Percentiles rank a stretch among this genome's conserved stretches.
Conservation (phyloP, 2,113 vertebrate species). For the Corythaixoides concolor region DNA sequence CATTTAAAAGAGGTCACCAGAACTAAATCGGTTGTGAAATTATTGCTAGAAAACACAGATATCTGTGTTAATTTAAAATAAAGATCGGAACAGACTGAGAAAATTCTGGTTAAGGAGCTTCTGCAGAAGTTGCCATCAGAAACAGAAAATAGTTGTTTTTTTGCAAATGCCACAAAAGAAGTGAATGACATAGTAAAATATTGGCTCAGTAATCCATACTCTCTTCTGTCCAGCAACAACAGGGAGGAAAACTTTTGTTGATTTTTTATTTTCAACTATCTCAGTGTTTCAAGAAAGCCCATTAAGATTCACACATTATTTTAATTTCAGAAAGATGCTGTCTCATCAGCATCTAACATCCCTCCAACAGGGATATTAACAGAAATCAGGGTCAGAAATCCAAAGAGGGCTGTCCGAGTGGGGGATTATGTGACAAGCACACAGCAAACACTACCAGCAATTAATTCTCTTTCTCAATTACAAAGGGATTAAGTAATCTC, state of each 20-base stretch:
- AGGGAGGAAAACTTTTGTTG: not conserved
- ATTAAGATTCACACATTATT: not conserved
- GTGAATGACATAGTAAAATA: not conserved
- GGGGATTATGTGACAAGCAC: not conserved
- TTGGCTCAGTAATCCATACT: not conserved
- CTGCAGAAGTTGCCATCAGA: not conserved
- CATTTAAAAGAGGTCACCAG: not conserved
- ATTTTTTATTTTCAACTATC: not conserved
- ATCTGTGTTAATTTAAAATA: not conserved
- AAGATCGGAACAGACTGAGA: not conserved
- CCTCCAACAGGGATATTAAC: not conserved
- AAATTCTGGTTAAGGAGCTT: not conserved
- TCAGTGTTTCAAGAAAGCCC: not conserved
- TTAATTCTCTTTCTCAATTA: not conserved
- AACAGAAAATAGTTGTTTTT: not conserved
- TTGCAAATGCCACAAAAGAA: not conserved
- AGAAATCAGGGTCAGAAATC: not conserved
- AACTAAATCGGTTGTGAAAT: not conserved
- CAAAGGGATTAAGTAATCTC: not conserved
- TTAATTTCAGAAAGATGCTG: not conserved
- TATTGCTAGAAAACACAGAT: not conserved
- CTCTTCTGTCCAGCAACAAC: not conserved
- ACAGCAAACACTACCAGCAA: not conserved
- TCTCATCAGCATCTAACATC: not conserved
- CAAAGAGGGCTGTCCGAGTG: rapidly evolving